phyloP scores from a whole-genome alignment of 2,888 invertebrate species.

The Peribatodes rhomboidaria region DNA sequence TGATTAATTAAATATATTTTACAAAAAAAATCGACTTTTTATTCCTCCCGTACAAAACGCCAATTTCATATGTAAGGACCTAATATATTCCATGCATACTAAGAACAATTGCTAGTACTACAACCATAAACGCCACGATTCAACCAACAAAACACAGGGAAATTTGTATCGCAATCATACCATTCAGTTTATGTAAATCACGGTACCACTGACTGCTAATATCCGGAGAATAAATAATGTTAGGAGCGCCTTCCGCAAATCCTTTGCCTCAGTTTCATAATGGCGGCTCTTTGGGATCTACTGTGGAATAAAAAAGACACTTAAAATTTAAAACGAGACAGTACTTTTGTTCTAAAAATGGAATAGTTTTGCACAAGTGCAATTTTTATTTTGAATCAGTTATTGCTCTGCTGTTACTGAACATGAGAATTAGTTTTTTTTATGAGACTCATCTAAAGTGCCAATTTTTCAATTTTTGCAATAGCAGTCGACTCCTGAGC shows the following conservation, averaged over 20 bases:
- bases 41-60: no score
- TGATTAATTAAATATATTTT: no score
- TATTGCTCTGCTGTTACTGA: no score
- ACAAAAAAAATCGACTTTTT: no score
- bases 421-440: no score
- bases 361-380: no score
- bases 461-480: no score
- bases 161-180: conserved; percentile 56
- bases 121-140: conserved; percentile 19
- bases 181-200: conserved; percentile 70
- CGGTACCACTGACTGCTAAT: conserved; percentile 68
- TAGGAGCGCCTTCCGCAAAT: conserved; percentile 57
- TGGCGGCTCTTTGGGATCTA: conserved; percentile 30
- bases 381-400: no score
- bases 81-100: conserved; percentile 33
- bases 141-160: conserved; percentile 44
- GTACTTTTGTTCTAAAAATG: neutral
- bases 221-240: conserved; percentile 72
- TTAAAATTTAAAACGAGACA: neutral
- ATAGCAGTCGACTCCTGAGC: no score
- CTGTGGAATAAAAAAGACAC: conserved; percentile 4
- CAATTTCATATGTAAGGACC: no score
- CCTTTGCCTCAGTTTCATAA: conserved; percentile 54
- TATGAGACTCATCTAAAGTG: no score
- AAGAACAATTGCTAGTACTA: conserved; percentile 9